These are phyloP conservation scores for Taenioides sp. DNA, from an alignment of 2,797 vertebrate genomes.

Conservation along the genomic window DNA sequence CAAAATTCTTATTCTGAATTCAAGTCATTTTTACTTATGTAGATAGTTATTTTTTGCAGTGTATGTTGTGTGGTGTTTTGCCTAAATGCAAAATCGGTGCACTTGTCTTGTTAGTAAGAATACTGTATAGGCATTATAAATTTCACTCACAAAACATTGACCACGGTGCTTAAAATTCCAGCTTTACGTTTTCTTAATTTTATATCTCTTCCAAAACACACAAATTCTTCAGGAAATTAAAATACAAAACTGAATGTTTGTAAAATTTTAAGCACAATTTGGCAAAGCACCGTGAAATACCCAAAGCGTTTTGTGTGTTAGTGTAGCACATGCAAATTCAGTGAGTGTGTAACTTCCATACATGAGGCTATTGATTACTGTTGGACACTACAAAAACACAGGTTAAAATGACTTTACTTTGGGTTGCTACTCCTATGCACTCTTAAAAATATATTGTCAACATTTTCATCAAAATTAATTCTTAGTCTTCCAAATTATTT, in stretches of 20 bases:
- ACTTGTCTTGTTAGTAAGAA: slow-evolving; percentile 34
- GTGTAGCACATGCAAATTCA: slow-evolving; percentile 63
- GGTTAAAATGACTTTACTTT: not conserved
- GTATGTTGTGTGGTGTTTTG: slow-evolving; percentile 12
- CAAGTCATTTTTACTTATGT: not conserved
- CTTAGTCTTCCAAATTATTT: no score
- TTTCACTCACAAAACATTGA: slow-evolving; percentile 50
- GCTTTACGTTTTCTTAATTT: not conserved
- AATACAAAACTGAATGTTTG: slow-evolving; percentile 47
- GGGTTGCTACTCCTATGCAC: no score
- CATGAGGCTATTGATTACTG: slow-evolving; percentile 58
- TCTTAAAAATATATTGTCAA: no score
- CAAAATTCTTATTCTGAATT: not conserved
- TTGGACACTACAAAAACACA: not conserved
- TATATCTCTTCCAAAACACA: slow-evolving; percentile 20
- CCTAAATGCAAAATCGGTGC: slow-evolving; percentile 22
- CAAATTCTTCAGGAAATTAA: slow-evolving; percentile 34
- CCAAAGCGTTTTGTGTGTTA: slow-evolving; percentile 32
- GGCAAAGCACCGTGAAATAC: slow-evolving; percentile 59
- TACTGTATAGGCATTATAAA: slow-evolving; percentile 44
- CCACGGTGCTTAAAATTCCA: slow-evolving; percentile 51
- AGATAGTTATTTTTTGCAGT: not conserved
- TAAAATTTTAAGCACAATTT: slow-evolving; percentile 46
- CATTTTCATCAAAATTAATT: no score
- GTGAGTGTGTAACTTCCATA: slow-evolving; percentile 55